Evolutionary conservation across 2,113 vertebrate species (phyloP).

Genomic region (Poeciliopsis turrubarensis): DNA sequence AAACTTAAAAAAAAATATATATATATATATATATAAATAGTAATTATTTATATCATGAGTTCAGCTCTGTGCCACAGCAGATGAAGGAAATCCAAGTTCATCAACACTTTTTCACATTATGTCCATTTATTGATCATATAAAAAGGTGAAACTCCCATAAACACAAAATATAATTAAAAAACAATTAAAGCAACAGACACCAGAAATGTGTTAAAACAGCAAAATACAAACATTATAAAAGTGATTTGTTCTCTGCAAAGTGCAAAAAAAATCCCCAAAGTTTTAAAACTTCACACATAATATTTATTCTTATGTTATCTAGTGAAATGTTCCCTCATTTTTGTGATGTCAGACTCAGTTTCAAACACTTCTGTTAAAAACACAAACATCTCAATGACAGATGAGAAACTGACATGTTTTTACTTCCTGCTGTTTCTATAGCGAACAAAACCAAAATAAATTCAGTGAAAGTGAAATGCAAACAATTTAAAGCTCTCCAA

Average conservation of each 20-base stretch:
- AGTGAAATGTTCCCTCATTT: too few relatives aligned
- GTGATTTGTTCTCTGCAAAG: conserved; percentile 3
- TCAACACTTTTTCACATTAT: not conserved
- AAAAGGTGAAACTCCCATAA: not conserved
- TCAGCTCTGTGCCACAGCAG: too few relatives aligned
- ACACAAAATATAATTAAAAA: not conserved
- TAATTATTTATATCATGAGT: not conserved
- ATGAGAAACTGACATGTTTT: not conserved
- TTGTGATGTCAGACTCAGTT: too few relatives aligned
- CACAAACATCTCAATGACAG: not conserved
- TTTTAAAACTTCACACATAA: not conserved
- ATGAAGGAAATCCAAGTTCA: not conserved
- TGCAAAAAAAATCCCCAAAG: not conserved
- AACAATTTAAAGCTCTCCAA: not conserved
- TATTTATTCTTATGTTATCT: too few relatives aligned
- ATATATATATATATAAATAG: not conserved
- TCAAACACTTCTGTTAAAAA: not conserved
- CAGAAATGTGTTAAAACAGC: not conserved
- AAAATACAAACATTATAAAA: not conserved
- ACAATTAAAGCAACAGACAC: not conserved
- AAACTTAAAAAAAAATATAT: not conserved
- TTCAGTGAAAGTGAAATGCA: too few relatives aligned
- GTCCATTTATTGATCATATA: not conserved
- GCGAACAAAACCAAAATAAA: too few relatives aligned
- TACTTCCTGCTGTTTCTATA: not conserved